Conservation (phyloP, 2,888 invertebrate species). For the Drosophila nr. fundita region DNA sequence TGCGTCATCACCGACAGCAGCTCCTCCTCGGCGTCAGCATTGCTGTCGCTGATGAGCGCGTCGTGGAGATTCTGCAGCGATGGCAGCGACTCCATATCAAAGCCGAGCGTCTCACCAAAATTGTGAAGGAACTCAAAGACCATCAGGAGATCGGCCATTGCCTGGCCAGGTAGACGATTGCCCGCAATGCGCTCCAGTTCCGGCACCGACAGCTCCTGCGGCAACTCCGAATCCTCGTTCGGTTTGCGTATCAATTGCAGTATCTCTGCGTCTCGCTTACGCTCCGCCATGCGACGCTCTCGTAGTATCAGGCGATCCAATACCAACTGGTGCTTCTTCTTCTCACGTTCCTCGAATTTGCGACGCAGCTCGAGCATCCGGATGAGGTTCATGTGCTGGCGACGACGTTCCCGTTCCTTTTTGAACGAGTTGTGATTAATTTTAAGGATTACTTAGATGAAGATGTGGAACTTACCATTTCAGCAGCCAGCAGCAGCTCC, state of each 20-base stretch:
- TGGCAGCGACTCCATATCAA: conserved; percentile 95
- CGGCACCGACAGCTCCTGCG: conserved; percentile 90
- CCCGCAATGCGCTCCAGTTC: conserved; percentile 91
- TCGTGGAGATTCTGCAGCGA: conserved; percentile 94
- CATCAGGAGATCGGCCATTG: conserved; percentile 96
- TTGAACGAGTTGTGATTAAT: conserved; percentile 75
- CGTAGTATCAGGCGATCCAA: conserved; percentile 94
- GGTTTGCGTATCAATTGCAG: conserved; percentile 91
- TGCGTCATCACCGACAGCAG: conserved; percentile 95
- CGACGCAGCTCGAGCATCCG: conserved; percentile 94
- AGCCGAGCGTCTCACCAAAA: conserved; percentile 97
- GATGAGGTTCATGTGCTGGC: conserved; percentile 95
- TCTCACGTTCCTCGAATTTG: conserved; percentile 93
- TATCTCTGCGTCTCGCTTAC: conserved; percentile 89
- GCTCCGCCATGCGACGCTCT: conserved; percentile 92
- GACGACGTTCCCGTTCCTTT: conserved; percentile 92
- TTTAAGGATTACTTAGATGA: not conserved
- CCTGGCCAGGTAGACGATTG: conserved; percentile 92
- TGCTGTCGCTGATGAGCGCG: conserved; percentile 91
- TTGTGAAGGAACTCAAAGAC: conserved; percentile 98
- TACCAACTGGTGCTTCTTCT: conserved; percentile 88
- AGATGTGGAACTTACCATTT: conserved; percentile 88
- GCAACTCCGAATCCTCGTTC: conserved; percentile 95
- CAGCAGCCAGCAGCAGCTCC: conserved; percentile 93
- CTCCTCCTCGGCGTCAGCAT: conserved; percentile 93